phyloP scores from a whole-genome alignment of 1,140 invertebrate genomes.

The Venturia canescens region DNA sequence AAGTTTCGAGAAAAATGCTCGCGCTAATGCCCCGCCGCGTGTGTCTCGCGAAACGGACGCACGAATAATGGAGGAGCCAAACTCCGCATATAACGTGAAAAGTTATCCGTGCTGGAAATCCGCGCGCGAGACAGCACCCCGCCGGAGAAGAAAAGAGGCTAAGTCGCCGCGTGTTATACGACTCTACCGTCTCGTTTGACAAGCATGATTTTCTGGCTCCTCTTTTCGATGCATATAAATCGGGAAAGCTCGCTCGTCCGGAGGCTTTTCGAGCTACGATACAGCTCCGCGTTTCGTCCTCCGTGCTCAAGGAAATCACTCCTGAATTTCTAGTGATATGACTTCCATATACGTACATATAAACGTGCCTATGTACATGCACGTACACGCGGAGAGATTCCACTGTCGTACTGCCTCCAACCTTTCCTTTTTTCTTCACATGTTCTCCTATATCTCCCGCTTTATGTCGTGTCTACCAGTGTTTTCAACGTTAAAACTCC shows the following conservation, averaged over 20 bases:
- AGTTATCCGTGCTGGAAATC: slow-evolving; percentile 44
- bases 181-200: slow-evolving; percentile 54
- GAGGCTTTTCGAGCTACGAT: slow-evolving; percentile 19
- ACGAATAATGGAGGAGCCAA: no score
- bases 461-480: slow-evolving; percentile 29
- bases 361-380: not conserved
- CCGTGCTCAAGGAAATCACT: slow-evolving; percentile 49
- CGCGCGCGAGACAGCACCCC: no score
- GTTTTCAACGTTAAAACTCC: slow-evolving; percentile 34
- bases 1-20: no score
- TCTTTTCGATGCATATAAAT: slow-evolving; percentile 38
- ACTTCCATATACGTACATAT: slow-evolving; percentile 3
- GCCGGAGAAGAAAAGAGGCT: slow-evolving; percentile 27
- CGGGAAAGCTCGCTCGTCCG: slow-evolving; percentile 37
- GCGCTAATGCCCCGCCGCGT: no score
- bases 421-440: not conserved
- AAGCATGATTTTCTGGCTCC: slow-evolving; percentile 41
- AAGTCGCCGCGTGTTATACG: slow-evolving; percentile 50
- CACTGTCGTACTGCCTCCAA: not conserved
- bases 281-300: slow-evolving; percentile 24
- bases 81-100: no score
- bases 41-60: no score
- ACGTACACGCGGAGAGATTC: not conserved
- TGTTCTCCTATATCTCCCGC: slow-evolving; percentile 27
- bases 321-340: slow-evolving; percentile 52